These are phyloP conservation scores for Pongo abelii DNA, from an alignment of 2,113 vertebrate genomes.

Conservation along the genomic window DNA sequence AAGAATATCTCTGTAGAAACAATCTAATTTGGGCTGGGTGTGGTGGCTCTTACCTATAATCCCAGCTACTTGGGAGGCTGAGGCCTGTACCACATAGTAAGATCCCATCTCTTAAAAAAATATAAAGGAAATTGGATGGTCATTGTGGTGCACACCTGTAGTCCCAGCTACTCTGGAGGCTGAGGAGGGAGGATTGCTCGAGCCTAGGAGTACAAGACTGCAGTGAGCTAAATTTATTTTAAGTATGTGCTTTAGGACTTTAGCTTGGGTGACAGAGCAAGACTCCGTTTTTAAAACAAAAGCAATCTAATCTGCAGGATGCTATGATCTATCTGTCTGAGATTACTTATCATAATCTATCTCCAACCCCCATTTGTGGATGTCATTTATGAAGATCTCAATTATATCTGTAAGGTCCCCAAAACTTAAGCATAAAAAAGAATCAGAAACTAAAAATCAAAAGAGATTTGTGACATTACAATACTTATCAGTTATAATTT, in stretches of 20 bases:
- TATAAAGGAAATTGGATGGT: too few relatives aligned
- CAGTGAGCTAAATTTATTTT: too few relatives aligned
- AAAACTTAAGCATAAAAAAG: neutral
- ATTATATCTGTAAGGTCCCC: neutral
- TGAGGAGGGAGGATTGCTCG: too few relatives aligned
- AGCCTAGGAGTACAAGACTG: too few relatives aligned
- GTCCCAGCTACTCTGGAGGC: too few relatives aligned
- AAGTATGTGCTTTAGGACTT: too few relatives aligned
- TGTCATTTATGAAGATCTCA: neutral
- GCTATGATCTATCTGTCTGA: neutral
- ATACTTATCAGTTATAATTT: constrained; percentile 2
- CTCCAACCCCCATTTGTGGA: neutral
- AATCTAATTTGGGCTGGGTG: neutral
- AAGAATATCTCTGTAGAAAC: neutral
- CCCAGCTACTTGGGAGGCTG: too few relatives aligned
- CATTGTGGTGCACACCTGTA: too few relatives aligned
- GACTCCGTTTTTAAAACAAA: neutral
- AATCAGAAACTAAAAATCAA: neutral
- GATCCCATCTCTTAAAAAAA: too few relatives aligned
- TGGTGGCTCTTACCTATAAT: too few relatives aligned
- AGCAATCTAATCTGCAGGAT: neutral
- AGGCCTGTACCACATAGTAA: too few relatives aligned
- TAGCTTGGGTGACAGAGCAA: too few relatives aligned
- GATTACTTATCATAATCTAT: neutral
- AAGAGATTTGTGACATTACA: neutral